phyloP scores from a whole-genome alignment of 2,888 invertebrate species.

The Eupithecia exiguata region DNA sequence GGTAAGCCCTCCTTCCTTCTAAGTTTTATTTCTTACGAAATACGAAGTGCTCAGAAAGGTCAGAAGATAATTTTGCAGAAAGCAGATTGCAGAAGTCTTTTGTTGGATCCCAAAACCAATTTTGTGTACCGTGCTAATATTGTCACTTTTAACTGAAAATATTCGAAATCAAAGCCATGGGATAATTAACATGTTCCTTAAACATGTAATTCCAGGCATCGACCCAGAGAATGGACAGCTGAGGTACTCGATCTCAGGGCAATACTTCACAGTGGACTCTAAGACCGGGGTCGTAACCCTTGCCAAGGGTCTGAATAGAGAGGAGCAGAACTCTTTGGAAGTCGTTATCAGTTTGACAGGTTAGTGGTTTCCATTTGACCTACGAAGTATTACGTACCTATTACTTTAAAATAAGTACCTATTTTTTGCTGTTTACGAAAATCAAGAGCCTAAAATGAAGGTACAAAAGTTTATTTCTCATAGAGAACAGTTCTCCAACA shows the following conservation, averaged over 20 bases:
- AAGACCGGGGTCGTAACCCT: slow-evolving; percentile 89
- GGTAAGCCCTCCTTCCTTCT: too few species aligned
- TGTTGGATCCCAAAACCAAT: not conserved
- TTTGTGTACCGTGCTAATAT: too few species aligned
- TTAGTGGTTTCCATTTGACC: slow-evolving; percentile 50
- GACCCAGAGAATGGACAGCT: slow-evolving; percentile 90
- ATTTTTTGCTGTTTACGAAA: not conserved
- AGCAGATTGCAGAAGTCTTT: not conserved
- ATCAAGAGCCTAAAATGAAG: not conserved
- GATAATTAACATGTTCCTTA: not conserved
- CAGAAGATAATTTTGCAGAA: not conserved
- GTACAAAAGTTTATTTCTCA: not conserved
- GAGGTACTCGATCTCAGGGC: slow-evolving; percentile 91
- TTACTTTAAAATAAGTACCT: not conserved
- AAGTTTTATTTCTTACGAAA: not conserved
- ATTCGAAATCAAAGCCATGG: not conserved
- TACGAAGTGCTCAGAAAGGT: not conserved
- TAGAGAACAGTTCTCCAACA: not conserved
- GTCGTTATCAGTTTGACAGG: slow-evolving; percentile 93
- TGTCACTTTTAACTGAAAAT: not conserved
- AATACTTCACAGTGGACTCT: slow-evolving; percentile 90
- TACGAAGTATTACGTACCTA: not conserved
- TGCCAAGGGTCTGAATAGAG: slow-evolving; percentile 88
- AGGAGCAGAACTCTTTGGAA: slow-evolving; percentile 87
- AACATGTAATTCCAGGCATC: slow-evolving; percentile 71